phyloP scores from a whole-genome alignment of 2,888 invertebrate genomes.

The Lepetodrilus schrolli region DNA sequence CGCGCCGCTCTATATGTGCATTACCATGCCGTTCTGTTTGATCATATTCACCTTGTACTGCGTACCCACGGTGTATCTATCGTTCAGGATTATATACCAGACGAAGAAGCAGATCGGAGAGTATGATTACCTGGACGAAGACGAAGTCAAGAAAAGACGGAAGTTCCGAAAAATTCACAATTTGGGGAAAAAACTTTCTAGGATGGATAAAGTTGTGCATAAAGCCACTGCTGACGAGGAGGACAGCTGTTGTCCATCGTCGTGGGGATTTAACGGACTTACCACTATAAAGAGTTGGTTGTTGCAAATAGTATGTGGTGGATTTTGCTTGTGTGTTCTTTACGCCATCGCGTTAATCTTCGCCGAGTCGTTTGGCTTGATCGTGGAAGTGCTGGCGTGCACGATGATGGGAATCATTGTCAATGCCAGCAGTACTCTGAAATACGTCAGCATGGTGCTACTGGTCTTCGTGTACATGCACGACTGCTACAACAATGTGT shows the following conservation, averaged over 20 bases:
- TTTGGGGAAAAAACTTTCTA: slow-evolving; percentile 49
- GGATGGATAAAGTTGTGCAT: slow-evolving; percentile 55
- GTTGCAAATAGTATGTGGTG: slow-evolving; percentile 51
- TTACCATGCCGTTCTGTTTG: slow-evolving; percentile 59
- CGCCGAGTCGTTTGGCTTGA: slow-evolving; percentile 67
- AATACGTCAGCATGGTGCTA: slow-evolving; percentile 70
- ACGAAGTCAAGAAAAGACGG: slow-evolving; percentile 45
- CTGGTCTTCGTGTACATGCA: slow-evolving; percentile 72
- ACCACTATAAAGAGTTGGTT: slow-evolving; percentile 30
- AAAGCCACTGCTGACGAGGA: slow-evolving; percentile 38
- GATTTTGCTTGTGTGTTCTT: slow-evolving; percentile 59
- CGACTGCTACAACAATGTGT: slow-evolving; percentile 73
- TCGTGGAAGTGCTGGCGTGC: slow-evolving; percentile 70
- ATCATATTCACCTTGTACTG: slow-evolving; percentile 65
- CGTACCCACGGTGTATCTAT: slow-evolving; percentile 68
- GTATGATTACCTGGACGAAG: slow-evolving; percentile 39
- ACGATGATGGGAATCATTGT: slow-evolving; percentile 73
- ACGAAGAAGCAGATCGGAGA: slow-evolving; percentile 56
- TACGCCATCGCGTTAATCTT: slow-evolving; percentile 64
- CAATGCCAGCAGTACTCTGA: slow-evolving; percentile 67
- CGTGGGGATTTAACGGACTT: slow-evolving; percentile 30
- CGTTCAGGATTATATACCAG: slow-evolving; percentile 67
- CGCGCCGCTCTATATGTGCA: slow-evolving; percentile 59
- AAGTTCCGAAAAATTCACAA: slow-evolving; percentile 45
- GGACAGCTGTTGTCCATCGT: slow-evolving; percentile 47